These are phyloP conservation scores for Marisa cornuarietis DNA, from an alignment of 1,140 invertebrate species.

Conservation along the genomic window DNA sequence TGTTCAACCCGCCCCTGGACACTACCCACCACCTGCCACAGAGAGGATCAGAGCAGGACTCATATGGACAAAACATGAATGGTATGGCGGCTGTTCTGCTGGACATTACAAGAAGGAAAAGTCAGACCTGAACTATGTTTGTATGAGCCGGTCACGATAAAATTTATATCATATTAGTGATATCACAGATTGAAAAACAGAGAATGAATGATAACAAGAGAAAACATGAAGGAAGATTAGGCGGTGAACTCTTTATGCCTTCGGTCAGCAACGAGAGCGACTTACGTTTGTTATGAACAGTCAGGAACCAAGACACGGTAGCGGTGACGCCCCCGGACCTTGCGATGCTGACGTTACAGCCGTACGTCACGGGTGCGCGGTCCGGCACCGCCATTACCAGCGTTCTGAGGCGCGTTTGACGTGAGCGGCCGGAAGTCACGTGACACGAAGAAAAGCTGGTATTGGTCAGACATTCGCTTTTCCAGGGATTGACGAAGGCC, in stretches of 20 bases:
- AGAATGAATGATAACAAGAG: too few species aligned
- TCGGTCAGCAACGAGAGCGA: neutral
- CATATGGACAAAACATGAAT: too few species aligned
- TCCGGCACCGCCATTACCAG: neutral
- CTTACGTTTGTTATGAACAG: neutral
- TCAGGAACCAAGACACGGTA: neutral
- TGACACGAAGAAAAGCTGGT: neutral
- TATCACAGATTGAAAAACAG: too few species aligned
- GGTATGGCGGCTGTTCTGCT: too few species aligned
- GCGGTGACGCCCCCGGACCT: neutral
- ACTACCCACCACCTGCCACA: too few species aligned
- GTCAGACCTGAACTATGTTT: too few species aligned
- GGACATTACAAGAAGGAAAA: too few species aligned
- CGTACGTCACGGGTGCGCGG: neutral
- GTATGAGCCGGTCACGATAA: too few species aligned
- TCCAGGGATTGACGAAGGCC: constrained; percentile 2
- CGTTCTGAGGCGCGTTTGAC: neutral
- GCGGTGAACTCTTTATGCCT: accelerated
- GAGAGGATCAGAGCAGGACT: too few species aligned
- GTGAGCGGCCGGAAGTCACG: neutral
- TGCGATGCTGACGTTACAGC: neutral
- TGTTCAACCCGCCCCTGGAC: too few species aligned
- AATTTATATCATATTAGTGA: too few species aligned
- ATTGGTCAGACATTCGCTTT: neutral
- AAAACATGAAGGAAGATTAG: too few species aligned